phyloP scores from a whole-genome alignment of 2,797 vertebrate species.

The Poliocrania exsul region DNA sequence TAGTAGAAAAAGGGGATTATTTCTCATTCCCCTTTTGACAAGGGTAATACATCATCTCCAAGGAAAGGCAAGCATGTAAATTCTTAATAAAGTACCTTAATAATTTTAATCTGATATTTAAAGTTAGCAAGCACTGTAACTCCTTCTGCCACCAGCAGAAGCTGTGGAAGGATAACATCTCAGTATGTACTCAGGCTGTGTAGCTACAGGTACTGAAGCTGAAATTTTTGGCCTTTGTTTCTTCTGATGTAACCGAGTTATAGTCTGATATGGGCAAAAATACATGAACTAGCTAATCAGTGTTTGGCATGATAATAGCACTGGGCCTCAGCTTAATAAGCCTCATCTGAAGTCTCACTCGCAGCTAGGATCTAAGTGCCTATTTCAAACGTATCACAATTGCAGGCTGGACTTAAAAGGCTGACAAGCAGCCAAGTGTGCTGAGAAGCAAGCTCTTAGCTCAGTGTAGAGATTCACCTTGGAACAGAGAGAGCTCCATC shows the following conservation, averaged over 20 bases:
- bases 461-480: background rate
- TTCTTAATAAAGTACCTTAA: background rate
- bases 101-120: background rate
- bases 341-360: background rate
- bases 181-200: rapidly evolving
- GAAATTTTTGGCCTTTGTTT: background rate
- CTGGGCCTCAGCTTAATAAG: background rate
- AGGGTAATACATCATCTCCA: rapidly evolving
- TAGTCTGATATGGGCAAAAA: background rate
- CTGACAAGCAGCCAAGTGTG: background rate
- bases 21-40: background rate
- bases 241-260: background rate
- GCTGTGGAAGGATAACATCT: background rate
- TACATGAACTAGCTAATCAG: background rate
- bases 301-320: background rate
- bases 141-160: background rate
- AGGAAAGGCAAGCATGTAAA: background rate
- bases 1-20: background rate
- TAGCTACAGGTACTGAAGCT: background rate
- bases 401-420: background rate
- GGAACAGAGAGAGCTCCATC: background rate
- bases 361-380: background rate
- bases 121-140: background rate
- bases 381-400: background rate
- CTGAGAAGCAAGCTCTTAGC: background rate